These are phyloP conservation scores for Onychostruthus taczanowskii DNA, from an alignment of 2,113 vertebrate genomes.

Conservation along the genomic window DNA sequence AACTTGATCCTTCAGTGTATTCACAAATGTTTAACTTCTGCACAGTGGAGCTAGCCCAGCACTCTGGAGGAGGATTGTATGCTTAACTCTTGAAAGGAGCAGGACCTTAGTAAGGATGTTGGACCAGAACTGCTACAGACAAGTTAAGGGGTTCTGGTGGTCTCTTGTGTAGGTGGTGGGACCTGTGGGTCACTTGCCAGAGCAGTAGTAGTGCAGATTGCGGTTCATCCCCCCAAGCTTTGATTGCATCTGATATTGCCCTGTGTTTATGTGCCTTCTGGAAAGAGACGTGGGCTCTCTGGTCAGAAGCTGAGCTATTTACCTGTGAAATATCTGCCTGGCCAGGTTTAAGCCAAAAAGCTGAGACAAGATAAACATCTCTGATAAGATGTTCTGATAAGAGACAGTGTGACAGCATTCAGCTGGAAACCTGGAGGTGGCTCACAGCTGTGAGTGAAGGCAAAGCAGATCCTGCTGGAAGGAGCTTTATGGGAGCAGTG, in stretches of 20 bases:
- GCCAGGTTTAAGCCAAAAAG: neutral
- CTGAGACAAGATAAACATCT: neutral
- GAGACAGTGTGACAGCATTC: neutral
- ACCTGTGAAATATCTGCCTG: neutral
- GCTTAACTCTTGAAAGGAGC: neutral
- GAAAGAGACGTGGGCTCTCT: neutral
- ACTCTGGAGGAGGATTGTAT: neutral
- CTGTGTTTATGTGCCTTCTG: neutral
- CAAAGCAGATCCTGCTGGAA: neutral
- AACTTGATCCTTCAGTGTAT: neutral
- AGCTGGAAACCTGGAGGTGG: neutral
- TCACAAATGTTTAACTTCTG: neutral
- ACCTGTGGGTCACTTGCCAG: neutral
- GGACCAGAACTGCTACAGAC: neutral
- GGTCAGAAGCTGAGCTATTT: neutral
- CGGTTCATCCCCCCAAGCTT: neutral
- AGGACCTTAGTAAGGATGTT: neutral
- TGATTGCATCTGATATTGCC: neutral
- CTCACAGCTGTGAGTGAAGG: neutral
- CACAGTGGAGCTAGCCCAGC: neutral
- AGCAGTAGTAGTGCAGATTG: too few relatives aligned
- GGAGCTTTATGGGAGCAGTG: neutral
- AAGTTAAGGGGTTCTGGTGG: neutral
- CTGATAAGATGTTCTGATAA: neutral
- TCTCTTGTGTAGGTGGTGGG: neutral